Evolutionary conservation across 2,888 invertebrate genomes (phyloP).

Genomic region (Coenonympha glycerion): DNA sequence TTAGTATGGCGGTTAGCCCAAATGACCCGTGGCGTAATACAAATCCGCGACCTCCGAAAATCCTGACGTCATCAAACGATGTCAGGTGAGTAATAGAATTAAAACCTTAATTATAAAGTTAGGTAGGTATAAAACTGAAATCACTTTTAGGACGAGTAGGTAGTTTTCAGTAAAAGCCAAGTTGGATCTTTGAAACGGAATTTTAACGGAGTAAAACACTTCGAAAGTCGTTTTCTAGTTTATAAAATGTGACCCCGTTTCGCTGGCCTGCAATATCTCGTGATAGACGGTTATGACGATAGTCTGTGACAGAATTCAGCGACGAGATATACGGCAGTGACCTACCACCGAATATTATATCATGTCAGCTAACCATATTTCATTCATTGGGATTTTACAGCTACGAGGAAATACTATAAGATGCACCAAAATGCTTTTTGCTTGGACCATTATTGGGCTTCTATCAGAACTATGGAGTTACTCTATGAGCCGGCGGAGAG

Average conservation of each 20-base stretch:
- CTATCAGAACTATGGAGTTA: no score
- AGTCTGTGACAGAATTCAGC: slow-evolving; percentile 19
- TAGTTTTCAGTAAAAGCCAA: neutral
- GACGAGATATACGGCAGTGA: slow-evolving; percentile 13
- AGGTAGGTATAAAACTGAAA: no score
- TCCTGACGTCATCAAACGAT: no score
- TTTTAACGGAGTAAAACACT: slow-evolving; percentile 1
- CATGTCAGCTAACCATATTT: slow-evolving; percentile 1
- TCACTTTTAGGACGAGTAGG: neutral
- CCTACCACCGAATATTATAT: slow-evolving; percentile 5
- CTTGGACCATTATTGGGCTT: no score
- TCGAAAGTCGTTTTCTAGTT: slow-evolving; percentile 13
- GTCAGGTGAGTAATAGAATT: no score
- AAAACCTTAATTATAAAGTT: no score
- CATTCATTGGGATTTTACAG: neutral
- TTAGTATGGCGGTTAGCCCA: no score
- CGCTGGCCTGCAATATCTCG: slow-evolving; percentile 19
- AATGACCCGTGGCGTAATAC: no score
- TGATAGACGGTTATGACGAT: slow-evolving; percentile 20
- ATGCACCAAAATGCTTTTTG: neutral
- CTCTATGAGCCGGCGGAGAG: no score
- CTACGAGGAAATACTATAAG: no score
- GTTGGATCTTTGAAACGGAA: neutral
- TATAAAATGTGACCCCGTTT: slow-evolving; percentile 21
- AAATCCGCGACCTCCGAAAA: no score